Conservation (phyloP, 2,113 vertebrate species). For the Archocentrus centrarchus region DNA sequence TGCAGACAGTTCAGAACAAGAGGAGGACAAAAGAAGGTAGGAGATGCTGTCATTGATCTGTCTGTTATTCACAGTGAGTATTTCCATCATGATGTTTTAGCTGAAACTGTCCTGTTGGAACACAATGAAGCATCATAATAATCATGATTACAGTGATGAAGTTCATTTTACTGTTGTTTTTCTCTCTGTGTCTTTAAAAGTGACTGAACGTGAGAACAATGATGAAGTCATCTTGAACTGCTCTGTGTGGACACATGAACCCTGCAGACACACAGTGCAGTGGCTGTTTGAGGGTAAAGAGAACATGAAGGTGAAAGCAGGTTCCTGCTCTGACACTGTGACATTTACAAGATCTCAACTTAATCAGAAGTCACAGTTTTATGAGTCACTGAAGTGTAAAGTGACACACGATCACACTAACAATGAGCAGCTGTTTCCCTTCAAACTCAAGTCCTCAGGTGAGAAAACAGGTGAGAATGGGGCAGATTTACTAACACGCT, state of each 20-base stretch:
- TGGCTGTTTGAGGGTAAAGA: background rate
- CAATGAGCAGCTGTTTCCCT: background rate
- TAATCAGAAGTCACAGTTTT: background rate
- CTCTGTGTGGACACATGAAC: background rate
- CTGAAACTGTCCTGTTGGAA: background rate
- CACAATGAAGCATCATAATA: background rate
- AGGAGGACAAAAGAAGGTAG: accelerated
- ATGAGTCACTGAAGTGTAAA: background rate
- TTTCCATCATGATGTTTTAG: too few relatives aligned
- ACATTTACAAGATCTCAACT: background rate
- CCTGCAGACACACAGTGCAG: too few relatives aligned
- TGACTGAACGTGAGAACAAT: background rate
- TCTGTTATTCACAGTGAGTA: background rate
- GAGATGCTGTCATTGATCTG: accelerated
- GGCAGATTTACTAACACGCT: background rate
- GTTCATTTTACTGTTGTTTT: background rate
- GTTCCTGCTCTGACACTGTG: background rate
- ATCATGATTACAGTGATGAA: background rate
- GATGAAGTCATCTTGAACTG: background rate
- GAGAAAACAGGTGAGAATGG: background rate
- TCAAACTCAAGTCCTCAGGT: background rate
- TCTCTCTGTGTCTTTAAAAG: background rate
- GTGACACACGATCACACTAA: too few relatives aligned
- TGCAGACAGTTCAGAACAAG: background rate
- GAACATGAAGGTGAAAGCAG: too few relatives aligned